Evolutionary conservation across 2,797 vertebrate species (phyloP).

Genomic region (Ceryle rudis): DNA sequence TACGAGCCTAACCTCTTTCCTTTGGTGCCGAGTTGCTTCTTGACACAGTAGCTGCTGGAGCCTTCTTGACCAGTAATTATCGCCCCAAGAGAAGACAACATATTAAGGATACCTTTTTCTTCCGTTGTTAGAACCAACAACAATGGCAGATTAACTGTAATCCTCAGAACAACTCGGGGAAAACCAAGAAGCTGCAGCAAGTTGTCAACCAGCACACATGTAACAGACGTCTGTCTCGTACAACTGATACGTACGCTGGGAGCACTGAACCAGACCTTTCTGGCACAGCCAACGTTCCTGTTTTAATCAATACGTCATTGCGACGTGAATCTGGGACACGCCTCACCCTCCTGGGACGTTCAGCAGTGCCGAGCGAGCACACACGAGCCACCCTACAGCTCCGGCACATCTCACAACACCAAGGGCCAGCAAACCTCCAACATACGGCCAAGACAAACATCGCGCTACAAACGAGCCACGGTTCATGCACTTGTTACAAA

Average conservation of each 20-base stretch:
- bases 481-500: too few species aligned
- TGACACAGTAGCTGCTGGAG: background rate
- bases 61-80: background rate
- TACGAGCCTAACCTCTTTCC: background rate
- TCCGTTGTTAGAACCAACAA: background rate
- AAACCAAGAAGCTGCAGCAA: background rate
- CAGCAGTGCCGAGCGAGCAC: accelerated
- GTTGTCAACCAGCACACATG: background rate
- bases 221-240: background rate
- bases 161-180: background rate
- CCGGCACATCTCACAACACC: background rate
- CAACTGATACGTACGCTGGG: accelerated
- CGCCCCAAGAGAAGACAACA: background rate
- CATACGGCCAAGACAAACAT: background rate
- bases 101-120: background rate
- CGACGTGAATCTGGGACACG: background rate
- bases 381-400: background rate
- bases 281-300: background rate
- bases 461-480: accelerated
- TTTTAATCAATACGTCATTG: background rate
- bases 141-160: background rate
- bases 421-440: background rate
- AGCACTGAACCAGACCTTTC: background rate
- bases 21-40: background rate
- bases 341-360: background rate